Evolutionary conservation across 37 sponge, comb jelly and placozoan species (phyloP).

Genomic region (Petrosia ficiformis): DNA sequence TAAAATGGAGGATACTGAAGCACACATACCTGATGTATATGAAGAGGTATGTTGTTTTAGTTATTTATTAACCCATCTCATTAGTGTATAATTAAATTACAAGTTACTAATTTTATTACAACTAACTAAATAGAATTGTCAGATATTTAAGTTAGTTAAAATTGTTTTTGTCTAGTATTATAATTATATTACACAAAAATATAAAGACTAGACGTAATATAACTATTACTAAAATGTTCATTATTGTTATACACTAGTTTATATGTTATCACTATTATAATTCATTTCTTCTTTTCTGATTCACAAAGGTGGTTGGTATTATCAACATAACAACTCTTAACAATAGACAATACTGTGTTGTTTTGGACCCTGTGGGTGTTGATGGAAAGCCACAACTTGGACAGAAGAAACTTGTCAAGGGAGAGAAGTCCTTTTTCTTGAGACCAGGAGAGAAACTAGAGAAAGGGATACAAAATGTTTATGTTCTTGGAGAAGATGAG

Average conservation of each 20-base stretch:
- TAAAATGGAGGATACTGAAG: constrained; percentile 97
- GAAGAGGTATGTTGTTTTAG: constrained; percentile 66
- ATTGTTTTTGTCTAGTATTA: too few relatives aligned
- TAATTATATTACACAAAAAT: too few relatives aligned
- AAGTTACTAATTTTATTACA: too few relatives aligned
- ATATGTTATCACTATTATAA: not conserved
- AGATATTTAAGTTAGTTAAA: too few relatives aligned
- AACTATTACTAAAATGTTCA: too few relatives aligned
- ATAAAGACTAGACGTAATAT: too few relatives aligned
- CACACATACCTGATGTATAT: constrained; percentile 99
- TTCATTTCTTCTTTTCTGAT: not conserved
- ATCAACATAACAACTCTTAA: constrained; percentile 95
- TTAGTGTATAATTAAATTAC: too few relatives aligned
- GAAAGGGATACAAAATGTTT: constrained; percentile 96
- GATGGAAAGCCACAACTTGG: constrained; percentile 99
- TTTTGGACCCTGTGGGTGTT: constrained; percentile 89
- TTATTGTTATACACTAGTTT: too few relatives aligned
- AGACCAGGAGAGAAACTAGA: constrained; percentile 94
- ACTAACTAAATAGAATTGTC: too few relatives aligned
- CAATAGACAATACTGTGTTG: constrained; percentile 97
- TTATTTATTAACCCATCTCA: not conserved
- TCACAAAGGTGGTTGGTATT: constrained; percentile 60
- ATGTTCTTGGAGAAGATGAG: constrained; percentile 96
- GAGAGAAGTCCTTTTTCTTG: constrained; percentile 99
- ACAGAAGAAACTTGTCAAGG: constrained; percentile 96